A percentile compares a stretch with the other conserved stretches of the same genome.
Conservation (phyloP, 2,113 vertebrate species). For the Raphicerus campestris region DNA sequence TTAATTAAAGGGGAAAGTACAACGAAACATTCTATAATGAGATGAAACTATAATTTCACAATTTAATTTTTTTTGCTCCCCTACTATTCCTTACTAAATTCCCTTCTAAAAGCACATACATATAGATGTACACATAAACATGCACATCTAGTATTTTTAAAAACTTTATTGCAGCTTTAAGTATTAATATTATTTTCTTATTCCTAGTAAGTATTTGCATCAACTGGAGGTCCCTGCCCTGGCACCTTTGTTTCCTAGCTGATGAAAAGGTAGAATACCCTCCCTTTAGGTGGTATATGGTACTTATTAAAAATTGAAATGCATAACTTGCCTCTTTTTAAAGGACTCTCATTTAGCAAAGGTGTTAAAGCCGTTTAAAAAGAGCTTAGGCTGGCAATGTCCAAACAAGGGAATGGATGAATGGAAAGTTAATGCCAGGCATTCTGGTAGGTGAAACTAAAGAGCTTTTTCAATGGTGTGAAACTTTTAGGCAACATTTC, state of each 20-base stretch:
- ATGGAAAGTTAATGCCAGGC: background rate
- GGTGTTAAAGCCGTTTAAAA: constrained; percentile 24
- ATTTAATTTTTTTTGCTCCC: background rate
- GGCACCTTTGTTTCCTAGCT: background rate
- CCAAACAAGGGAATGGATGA: background rate
- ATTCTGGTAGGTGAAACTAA: constrained; percentile 28
- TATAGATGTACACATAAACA: background rate
- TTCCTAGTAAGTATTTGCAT: background rate
- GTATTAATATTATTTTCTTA: background rate
- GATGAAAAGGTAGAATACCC: background rate
- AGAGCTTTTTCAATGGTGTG: constrained; percentile 31
- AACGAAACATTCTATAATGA: background rate
- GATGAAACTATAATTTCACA: background rate
- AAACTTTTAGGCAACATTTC: constrained; percentile 55
- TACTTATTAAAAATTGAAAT: background rate
- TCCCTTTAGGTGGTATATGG: background rate
- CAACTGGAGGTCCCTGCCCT: background rate
- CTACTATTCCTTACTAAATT: background rate
- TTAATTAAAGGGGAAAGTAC: background rate
- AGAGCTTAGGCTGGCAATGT: background rate
- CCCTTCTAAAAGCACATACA: background rate
- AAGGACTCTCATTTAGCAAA: constrained; percentile 11
- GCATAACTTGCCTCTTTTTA: constrained; percentile 9
- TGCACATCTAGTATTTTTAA: background rate
- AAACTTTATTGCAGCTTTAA: background rate